Evolutionary conservation across 2,888 invertebrate species (phyloP), one percentile per base, ranked within the genome.

Genomic region (Spilosoma lubricipeda): DNA sequence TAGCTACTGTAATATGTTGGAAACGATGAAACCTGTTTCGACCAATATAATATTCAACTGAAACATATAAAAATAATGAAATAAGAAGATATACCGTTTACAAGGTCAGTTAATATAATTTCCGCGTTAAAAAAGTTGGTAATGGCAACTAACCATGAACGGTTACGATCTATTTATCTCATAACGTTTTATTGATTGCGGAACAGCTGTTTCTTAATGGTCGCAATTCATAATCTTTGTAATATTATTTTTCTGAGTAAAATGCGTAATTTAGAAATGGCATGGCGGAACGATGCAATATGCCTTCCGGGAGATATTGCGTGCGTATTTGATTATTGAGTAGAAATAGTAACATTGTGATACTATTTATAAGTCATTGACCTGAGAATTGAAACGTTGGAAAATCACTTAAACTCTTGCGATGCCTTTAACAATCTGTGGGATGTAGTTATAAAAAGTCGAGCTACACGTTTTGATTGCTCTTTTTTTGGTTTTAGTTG

Each of bases 141-240:
- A 63, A 70, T 70, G 69, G 77, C 70, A 75, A 79, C 70, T 72
- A 72, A 79, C 76, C 77, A 64, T 74, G 56, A 39, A 75, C 71
- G 77, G 84, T 85, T 74, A 68, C 70, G 77, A 82, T 80, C 78
- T 76, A 78, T 81, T 85, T 79, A 78, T 79, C 71, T 69, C 52
- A 65, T 56, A 73, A 45, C 71, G 71, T 82, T 85, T 80, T 79
- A 76, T 78, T 70, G 74, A 74, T 84, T 79, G 81, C 81, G 75
- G 70, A 78, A 82, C 30, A 75, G 45, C 13, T 23, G 48, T 76
- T 80, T 67, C 71, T 80, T 72, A 66, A 73, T 59, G 70, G 48
- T 73, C 45, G 23, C n/a, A 23, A 78, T 73, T 59, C 48, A 77
- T 74, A 80, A 80, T 70, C 69, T 67, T 77, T 77, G 72, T 77